A percentile compares a stretch with the other conserved stretches of the same genome.
Conservation (phyloP, 1,140 invertebrate genomes). For the Lithobius niger region DNA sequence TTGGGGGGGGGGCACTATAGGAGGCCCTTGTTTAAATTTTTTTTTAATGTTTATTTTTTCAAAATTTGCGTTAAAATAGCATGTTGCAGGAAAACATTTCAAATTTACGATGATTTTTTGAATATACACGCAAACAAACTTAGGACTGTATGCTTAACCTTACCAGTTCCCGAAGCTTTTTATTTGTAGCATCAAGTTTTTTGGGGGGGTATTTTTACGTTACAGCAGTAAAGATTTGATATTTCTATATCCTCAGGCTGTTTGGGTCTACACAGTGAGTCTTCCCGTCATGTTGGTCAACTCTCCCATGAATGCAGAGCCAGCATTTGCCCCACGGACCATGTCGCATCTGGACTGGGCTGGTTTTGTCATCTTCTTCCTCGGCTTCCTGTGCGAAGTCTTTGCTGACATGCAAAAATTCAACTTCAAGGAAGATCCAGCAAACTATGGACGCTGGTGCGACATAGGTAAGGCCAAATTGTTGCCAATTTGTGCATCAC, state of each 20-base stretch:
- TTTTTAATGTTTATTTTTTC: too few species aligned
- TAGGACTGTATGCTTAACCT: not conserved
- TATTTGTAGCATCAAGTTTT: not conserved
- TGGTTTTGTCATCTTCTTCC: conserved; percentile 64
- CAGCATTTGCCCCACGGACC: conserved; percentile 40
- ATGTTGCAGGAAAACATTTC: not conserved
- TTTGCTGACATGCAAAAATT: conserved; percentile 86
- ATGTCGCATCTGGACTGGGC: conserved; percentile 61
- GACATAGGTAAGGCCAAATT: conserved; percentile 54
- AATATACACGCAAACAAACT: not conserved
- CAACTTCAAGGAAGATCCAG: conserved; percentile 67
- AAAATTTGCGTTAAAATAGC: too few species aligned
- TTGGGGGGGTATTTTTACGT: not conserved
- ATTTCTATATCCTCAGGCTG: conserved; percentile 43
- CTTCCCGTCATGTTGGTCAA: conserved; percentile 83
- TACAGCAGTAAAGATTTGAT: not conserved
- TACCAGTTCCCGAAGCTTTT: not conserved
- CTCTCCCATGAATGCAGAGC: conserved; percentile 50
- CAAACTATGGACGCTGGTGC: conserved; percentile 74
- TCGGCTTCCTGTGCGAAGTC: conserved; percentile 71
- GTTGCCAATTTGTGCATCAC: not conserved
- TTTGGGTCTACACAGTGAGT: conserved; percentile 86
- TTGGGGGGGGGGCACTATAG: too few species aligned
- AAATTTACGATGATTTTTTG: conserved; percentile 8
- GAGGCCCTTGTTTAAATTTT: too few species aligned